Percentiles rank a stretch among this genome's conserved stretches.
Conservation (phyloP, 2,113 vertebrate genomes). For the Onychorhynchus coronatus region DNA sequence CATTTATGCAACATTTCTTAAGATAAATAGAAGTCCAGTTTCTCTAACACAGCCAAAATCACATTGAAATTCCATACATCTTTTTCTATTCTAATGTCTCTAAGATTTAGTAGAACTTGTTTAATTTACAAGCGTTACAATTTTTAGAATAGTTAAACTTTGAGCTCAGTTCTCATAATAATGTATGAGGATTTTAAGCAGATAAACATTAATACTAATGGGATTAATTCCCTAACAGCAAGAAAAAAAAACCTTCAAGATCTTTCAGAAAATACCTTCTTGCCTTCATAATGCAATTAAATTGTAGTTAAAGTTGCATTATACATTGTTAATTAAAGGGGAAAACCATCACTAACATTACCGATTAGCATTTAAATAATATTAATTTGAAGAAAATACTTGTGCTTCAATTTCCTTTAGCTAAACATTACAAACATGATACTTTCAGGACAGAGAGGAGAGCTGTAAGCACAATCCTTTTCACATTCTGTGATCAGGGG, state of each 20-base stretch:
- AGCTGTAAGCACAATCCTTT: background rate
- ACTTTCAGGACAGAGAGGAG: background rate
- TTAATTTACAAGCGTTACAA: background rate
- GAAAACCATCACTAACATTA: background rate
- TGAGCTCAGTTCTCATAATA: background rate
- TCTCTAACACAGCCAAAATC: background rate
- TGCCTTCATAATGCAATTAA: constrained; percentile 5
- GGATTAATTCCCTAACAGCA: constrained; percentile 6
- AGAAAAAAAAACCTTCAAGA: background rate
- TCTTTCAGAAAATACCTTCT: background rate
- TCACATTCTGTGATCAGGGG: background rate
- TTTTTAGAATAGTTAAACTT: constrained; percentile 17
- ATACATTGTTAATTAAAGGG: background rate
- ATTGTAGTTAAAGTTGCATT: constrained; percentile 19
- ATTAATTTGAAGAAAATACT: background rate
- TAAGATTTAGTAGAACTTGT: background rate
- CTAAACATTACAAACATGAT: background rate
- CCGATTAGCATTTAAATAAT: background rate
- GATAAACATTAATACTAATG: constrained; percentile 27
- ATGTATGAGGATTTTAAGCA: background rate
- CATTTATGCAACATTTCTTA: background rate
- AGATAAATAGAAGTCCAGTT: background rate
- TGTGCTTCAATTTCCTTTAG: background rate
- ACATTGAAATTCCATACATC: background rate
- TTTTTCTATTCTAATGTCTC: background rate